These are phyloP conservation scores for Melangyna quadrimaculata DNA, from an alignment of 2,888 invertebrate genomes.

Conservation along the genomic window DNA sequence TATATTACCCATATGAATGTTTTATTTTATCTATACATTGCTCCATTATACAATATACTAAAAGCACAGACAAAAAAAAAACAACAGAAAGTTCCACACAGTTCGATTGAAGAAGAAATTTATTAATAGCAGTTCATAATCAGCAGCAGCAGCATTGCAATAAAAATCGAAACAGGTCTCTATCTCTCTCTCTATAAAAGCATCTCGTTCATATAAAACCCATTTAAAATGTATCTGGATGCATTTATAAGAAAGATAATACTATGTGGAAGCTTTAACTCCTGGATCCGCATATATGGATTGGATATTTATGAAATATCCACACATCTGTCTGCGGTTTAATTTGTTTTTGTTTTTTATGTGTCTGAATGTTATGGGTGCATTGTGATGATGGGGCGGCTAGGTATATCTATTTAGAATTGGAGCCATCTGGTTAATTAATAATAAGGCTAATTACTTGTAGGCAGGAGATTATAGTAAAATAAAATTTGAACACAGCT, in stretches of 20 bases:
- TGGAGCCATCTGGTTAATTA: constrained; percentile 67
- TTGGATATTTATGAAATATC: constrained; percentile 51
- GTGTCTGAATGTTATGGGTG: constrained; percentile 31
- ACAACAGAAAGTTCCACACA: neutral
- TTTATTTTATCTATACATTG: neutral
- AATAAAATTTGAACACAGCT: neutral
- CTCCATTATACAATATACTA: neutral
- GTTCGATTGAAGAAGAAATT: constrained; percentile 16
- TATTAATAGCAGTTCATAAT: constrained; percentile 57
- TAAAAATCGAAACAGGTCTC: constrained; percentile 62
- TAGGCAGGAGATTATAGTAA: constrained; percentile 51
- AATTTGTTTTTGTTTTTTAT: constrained; percentile 42
- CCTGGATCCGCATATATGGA: neutral
- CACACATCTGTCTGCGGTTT: constrained; percentile 65
- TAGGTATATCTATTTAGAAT: neutral
- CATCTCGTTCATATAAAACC: constrained; percentile 45
- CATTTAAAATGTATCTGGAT: constrained; percentile 37
- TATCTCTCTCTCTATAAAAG: constrained; percentile 56
- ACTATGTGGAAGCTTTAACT: constrained; percentile 59
- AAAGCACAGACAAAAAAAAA: neutral
- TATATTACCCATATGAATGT: neutral
- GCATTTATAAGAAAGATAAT: constrained; percentile 47
- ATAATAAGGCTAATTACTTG: constrained; percentile 70
- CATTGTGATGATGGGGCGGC: constrained; percentile 8
- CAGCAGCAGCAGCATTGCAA: constrained; percentile 63